Evolutionary conservation across 2,888 invertebrate genomes (phyloP).

Genomic region (Steinernema scapterisci): DNA sequence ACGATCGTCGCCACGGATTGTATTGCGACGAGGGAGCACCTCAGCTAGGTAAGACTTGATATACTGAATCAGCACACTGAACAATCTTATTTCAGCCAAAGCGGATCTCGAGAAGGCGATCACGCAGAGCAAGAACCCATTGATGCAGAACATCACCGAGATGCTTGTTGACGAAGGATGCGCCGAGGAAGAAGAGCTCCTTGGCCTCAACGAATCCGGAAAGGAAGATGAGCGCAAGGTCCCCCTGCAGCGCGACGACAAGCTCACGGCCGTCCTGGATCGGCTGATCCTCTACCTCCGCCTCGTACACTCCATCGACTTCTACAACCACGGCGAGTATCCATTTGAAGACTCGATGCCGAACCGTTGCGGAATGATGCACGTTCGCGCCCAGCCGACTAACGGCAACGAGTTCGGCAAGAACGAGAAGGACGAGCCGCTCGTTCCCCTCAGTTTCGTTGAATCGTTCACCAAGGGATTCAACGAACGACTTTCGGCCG

Average conservation of each 20-base stretch:
- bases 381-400: slow-evolving; percentile 87
- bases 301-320: slow-evolving; percentile 96
- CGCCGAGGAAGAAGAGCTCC: slow-evolving; percentile 91
- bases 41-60: slow-evolving; percentile 5
- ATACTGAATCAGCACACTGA: not conserved
- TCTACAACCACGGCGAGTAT: slow-evolving; percentile 98
- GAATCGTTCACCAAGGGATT: slow-evolving; percentile 74
- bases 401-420: slow-evolving; percentile 73
- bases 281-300: slow-evolving; percentile 88
- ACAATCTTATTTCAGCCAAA: not conserved
- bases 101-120: slow-evolving; percentile 58
- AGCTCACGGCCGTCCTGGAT: slow-evolving; percentile 77
- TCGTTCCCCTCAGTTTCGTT: slow-evolving; percentile 51
- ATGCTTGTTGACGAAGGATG: slow-evolving; percentile 90
- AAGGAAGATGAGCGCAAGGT: slow-evolving; percentile 68
- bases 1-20: slow-evolving; percentile 69
- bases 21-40: slow-evolving; percentile 63
- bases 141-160: slow-evolving; percentile 93
- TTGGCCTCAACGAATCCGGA: slow-evolving; percentile 59
- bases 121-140: slow-evolving; percentile 77
- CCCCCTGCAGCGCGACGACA: slow-evolving; percentile 60
- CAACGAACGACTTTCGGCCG: slow-evolving; percentile 85
- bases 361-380: slow-evolving; percentile 87
- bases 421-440: slow-evolving; percentile 66
- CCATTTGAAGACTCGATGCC: slow-evolving; percentile 99